These are phyloP conservation scores for Pogonognathellus flavescens DNA, from an alignment of 1,140 invertebrate genomes.

Conservation along the genomic window DNA sequence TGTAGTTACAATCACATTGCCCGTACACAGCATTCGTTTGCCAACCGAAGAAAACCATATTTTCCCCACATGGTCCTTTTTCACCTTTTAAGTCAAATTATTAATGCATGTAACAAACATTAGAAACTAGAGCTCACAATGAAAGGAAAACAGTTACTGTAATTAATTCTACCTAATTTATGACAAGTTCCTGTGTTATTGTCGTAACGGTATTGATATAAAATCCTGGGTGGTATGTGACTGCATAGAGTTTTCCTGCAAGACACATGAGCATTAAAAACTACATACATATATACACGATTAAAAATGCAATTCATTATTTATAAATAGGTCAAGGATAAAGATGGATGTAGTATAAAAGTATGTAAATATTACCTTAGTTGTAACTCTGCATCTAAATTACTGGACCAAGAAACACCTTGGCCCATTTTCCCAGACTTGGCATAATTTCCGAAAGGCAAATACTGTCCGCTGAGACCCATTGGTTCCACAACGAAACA, in stretches of 20 bases:
- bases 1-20: slow-evolving; percentile 59
- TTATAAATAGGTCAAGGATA: not conserved
- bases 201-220: slow-evolving; percentile 58
- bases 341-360: no score
- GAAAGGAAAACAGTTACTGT: no score
- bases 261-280: not conserved
- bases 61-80: slow-evolving; percentile 56
- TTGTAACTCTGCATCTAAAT: slow-evolving; percentile 56
- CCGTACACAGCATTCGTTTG: slow-evolving; percentile 59
- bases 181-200: slow-evolving; percentile 53
- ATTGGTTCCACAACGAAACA: slow-evolving; percentile 56
- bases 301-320: not conserved
- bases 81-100: no score
- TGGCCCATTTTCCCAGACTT: slow-evolving; percentile 54
- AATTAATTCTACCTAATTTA: slow-evolving; percentile 39
- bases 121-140: no score
- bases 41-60: slow-evolving; percentile 61
- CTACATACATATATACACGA: not conserved
- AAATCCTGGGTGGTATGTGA: slow-evolving; percentile 47
- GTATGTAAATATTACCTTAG: slow-evolving; percentile 26
- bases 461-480: slow-evolving; percentile 45
- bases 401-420: slow-evolving; percentile 59
- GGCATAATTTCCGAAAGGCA: slow-evolving; percentile 51
- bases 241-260: slow-evolving; percentile 56
- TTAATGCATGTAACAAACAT: no score